Evolutionary conservation across 2,797 vertebrate species (phyloP).

Genomic region (Gobionotothen gibberifrons): DNA sequence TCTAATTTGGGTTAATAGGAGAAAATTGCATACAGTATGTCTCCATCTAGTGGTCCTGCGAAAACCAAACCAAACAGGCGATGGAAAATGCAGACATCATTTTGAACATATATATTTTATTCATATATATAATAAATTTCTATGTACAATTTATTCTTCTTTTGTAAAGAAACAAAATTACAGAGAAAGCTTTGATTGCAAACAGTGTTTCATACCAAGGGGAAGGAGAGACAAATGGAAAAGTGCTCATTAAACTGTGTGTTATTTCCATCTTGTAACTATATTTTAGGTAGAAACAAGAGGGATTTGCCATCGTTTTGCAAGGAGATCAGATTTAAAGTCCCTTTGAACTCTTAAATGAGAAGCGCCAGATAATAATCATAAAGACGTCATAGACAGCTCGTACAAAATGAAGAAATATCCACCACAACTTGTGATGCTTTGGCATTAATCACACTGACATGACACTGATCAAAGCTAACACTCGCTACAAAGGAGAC

Average conservation of each 20-base stretch:
- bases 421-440: constrained; percentile 46
- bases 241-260: constrained; percentile 83
- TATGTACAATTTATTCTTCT: constrained; percentile 88
- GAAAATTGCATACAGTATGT: constrained; percentile 5
- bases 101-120: constrained; percentile 86
- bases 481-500: constrained; percentile 5
- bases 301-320: constrained; percentile 56
- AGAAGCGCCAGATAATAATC: constrained; percentile 32
- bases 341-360: constrained; percentile 41
- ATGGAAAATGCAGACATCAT: constrained; percentile 42
- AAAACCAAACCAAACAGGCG: background rate
- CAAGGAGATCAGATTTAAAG: constrained; percentile 46
- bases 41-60: constrained; percentile 61
- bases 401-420: constrained; percentile 24
- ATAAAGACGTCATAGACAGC: constrained; percentile 21
- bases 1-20: background rate
- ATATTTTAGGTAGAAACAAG: constrained; percentile 36
- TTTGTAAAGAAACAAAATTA: constrained; percentile 84
- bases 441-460: constrained; percentile 63
- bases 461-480: constrained; percentile 38
- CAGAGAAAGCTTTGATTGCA: constrained; percentile 83
- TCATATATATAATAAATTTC: constrained; percentile 86
- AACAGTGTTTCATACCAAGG: constrained; percentile 87
- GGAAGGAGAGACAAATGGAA: constrained; percentile 74
- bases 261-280: constrained; percentile 49